Conservation (phyloP, 1,140 invertebrate species). For the Zophobas morio region DNA sequence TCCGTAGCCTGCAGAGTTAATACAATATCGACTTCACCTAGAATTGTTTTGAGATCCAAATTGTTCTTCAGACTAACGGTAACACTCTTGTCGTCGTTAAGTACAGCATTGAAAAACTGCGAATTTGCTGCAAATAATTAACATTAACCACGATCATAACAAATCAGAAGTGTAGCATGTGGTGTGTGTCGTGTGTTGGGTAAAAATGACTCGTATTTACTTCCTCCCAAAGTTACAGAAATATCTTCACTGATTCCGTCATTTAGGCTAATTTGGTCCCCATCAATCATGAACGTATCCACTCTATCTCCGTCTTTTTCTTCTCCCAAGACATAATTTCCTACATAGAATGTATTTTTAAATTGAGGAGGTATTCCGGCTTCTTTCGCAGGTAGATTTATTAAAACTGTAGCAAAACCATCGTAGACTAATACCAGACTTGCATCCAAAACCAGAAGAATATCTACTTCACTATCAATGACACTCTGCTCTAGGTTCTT, state of each 20-base stretch:
- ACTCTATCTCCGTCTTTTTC: neutral
- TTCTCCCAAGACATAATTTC: neutral
- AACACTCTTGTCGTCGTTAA: neutral
- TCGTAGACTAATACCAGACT: neutral
- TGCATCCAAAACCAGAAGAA: constrained; percentile 8
- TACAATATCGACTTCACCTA: constrained; percentile 12
- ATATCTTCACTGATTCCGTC: neutral
- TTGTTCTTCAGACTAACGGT: neutral
- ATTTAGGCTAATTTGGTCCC: neutral
- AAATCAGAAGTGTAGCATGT: neutral
- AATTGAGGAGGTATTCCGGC: neutral
- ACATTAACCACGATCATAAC: neutral
- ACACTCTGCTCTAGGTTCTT: neutral
- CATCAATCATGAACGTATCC: neutral
- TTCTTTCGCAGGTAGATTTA: constrained; percentile 8
- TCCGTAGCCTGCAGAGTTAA: constrained; percentile 1
- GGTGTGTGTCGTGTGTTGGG: constrained; percentile 18
- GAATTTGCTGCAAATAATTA: constrained; percentile 20
- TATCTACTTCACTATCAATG: neutral
- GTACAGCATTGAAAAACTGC: neutral
- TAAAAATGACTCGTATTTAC: constrained; percentile 15
- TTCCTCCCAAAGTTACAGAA: neutral
- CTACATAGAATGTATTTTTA: neutral
- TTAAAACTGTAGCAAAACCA: constrained; percentile 12
- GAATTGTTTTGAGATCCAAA: constrained; percentile 1